Evolutionary conservation across 2,888 invertebrate genomes (phyloP).

Genomic region (Lordiphosa andalusiaca): DNA sequence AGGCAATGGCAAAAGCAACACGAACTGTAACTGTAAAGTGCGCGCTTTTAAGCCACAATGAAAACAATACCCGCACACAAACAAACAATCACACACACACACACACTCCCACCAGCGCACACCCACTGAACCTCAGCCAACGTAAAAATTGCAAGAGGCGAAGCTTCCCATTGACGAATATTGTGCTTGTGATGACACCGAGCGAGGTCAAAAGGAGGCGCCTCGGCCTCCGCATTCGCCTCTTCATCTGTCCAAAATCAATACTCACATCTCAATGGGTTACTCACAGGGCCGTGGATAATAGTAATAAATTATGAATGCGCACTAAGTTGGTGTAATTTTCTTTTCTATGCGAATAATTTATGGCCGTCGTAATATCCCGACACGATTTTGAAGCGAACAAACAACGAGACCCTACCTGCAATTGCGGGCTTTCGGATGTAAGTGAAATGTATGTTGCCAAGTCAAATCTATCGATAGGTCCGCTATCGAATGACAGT

Average conservation of each 20-base stretch:
- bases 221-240: not conserved
- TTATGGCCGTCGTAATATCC: slow-evolving; percentile 13
- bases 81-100: slow-evolving; percentile 21
- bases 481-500: no score
- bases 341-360: slow-evolving; percentile 7
- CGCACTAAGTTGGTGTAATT: slow-evolving; percentile 10
- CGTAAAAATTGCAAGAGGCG: slow-evolving; percentile 5
- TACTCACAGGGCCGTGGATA: slow-evolving; percentile 4
- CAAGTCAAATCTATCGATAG: no score
- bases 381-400: slow-evolving; percentile 10
- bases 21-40: slow-evolving; percentile 32
- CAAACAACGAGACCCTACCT: no score
- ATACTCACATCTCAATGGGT: slow-evolving; percentile 52
- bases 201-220: slow-evolving; percentile 48
- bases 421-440: no score
- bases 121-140: slow-evolving; percentile 8
- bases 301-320: not conserved
- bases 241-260: slow-evolving; percentile 54
- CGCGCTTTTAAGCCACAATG: slow-evolving; percentile 36
- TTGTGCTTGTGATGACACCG: slow-evolving; percentile 57
- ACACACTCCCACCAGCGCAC: slow-evolving; percentile 9
- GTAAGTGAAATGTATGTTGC: no score
- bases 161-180: slow-evolving; percentile 52
- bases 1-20: slow-evolving; percentile 21
- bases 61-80: slow-evolving; percentile 33